Evolutionary conservation across 2,113 vertebrate genomes (phyloP), one percentile per base, ranked within the genome.

Genomic region (Psittacara wagleri): DNA sequence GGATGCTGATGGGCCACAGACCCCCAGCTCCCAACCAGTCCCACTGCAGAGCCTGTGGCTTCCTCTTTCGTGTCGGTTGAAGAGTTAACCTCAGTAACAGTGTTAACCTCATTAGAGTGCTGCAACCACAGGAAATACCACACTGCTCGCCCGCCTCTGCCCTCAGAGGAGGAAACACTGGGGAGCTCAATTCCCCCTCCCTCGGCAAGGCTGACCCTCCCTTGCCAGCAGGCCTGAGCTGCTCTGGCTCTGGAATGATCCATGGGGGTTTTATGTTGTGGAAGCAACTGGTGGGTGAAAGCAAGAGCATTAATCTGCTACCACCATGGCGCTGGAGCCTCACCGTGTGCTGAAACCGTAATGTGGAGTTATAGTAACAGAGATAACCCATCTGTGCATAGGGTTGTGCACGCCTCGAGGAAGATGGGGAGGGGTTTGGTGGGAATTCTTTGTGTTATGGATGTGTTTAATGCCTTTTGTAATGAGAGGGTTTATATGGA

Each of bases 81-180:
- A 23, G 90, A 41, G 84, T 78, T 90, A 92, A 95, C 84, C 94
- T 95, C 92, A 79, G 29, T 29, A 91, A 82, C 59, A 54, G 95
- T 51, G 90, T 93, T 97, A 97, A 97, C 78, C 82, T 97, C 84
- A 81, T 92, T 69, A 91, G 91, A 83, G 57, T 27, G 7, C 78
- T 46, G 68, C 83, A 96, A 97, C 95, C 94, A 96, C 93, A 97
- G 88, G 87, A 90, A 97, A 90, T 33, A 84, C 92, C 92, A 27
- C 84, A 88, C 37, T 4, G 88, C 84, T 81, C 44, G 1, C 59
- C 52, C 17, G 17, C 73, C 88, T 69, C 91, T 63, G 88, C 81
- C 77, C 73, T n/a, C 5, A 22, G 44, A 1, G 61, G 31, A 63
- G 74, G 62, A 88, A 83, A 43, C 2, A 31, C 18, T 3, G 24